Evolutionary conservation across 2,888 invertebrate species (phyloP), one percentile per base, ranked within the genome.

Genomic region (Euplagia quadripunctaria): DNA sequence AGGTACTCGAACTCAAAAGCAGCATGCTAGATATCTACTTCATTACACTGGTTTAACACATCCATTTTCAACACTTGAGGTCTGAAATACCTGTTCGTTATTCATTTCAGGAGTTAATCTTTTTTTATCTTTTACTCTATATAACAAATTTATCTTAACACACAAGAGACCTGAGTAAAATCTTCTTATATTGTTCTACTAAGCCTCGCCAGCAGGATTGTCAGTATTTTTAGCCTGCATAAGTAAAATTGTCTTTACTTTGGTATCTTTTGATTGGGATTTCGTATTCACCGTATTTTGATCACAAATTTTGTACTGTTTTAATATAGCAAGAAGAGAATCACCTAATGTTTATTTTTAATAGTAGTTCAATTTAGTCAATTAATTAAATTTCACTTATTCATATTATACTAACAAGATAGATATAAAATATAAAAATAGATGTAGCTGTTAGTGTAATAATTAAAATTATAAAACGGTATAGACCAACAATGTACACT

Each of bases 401-500:
- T 71, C 70, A 71, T 82, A 31, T 31, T 31, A 31, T 31, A 73
- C 52, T 73, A 79, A 82, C 77, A 77, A 79, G n/a, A 71, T 85
- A 83, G 77, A 67, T 52, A 64, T 74, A 76, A 31, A 46, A 20
- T 46, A 49, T 61, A 69, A 31, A 16, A 80, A 78, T 83, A 84
- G 83, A 68, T 72, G 82, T 84, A 84, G 81, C 63, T 67, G 20
- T 73, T 81, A 82, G 80, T 69, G 20, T 80, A 74, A 64, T 76
- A 76, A 79, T 77, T 78, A 72, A 77, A 73, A 75, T 77, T 82
- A 80, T 82, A 78, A 79, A 81, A 78, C 77, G 78, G 78, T 70
- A 77, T 82, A 83, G 75, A 82, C 65, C 80, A 78, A 80, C 72
- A 79, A 75, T 80, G 77, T 82, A 83, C 78, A 84, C 71, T 52